Percentiles rank a stretch among this genome's conserved stretches.
phyloP scores from a whole-genome alignment of 2,797 vertebrate genomes.

The Tolypeutes matacus region DNA sequence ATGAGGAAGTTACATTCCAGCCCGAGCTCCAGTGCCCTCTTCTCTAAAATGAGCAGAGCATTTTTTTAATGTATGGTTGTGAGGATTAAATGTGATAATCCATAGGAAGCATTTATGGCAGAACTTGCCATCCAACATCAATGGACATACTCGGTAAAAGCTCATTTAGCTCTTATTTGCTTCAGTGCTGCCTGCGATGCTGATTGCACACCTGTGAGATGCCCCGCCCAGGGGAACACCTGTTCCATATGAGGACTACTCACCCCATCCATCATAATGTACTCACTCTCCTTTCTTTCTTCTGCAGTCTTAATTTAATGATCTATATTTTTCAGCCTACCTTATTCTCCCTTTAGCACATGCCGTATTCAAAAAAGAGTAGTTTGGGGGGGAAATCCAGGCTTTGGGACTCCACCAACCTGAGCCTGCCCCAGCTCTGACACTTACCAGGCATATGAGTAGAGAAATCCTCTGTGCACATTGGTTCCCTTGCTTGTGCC shows the following conservation, averaged over 20 bases:
- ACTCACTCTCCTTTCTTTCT: no score
- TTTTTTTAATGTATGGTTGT: neutral
- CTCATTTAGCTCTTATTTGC: no score
- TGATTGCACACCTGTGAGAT: accelerated
- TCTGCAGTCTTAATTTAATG: neutral
- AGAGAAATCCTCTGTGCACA: neutral
- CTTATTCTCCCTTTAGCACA: accelerated
- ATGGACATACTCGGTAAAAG: neutral
- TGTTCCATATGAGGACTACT: no score
- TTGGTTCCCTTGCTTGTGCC: neutral
- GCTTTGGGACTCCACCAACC: neutral
- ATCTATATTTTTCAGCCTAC: neutral
- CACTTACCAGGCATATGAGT: neutral
- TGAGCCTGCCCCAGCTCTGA: neutral
- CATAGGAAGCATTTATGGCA: neutral
- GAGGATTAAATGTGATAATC: neutral
- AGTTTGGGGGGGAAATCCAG: neutral
- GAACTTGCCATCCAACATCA: neutral
- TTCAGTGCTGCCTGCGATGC: accelerated
- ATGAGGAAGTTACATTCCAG: accelerated
- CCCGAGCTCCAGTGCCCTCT: accelerated
- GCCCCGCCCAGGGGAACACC: no score
- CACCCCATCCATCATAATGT: no score
- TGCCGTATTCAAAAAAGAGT: neutral
- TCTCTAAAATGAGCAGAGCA: no score